Evolutionary conservation across 2,888 invertebrate genomes (phyloP), one percentile per base, ranked within the genome.

Genomic region (Panopea generosa): DNA sequence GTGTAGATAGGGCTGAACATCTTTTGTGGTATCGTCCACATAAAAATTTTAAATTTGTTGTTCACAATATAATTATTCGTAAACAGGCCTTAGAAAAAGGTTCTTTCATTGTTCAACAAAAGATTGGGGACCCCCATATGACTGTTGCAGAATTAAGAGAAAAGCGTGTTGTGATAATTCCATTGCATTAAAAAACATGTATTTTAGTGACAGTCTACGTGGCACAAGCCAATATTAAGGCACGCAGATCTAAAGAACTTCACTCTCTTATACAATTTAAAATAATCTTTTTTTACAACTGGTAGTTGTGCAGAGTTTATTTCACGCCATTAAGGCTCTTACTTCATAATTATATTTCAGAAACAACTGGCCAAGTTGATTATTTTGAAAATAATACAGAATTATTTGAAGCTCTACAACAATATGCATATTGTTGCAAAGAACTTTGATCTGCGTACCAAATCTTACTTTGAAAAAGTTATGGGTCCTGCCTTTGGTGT

Each of bases 11-110:
- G 80, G 80, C 45, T 9, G 45, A 45, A 45, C 45, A 45, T 45
- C 83, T 81, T 6, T 7, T 83, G 3, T 81, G 74, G 80, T 77
- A 77, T 62, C 38, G 61, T 16, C 18, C 24, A 27, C 73, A 83
- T 18, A 63, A 56, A 11, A 81, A 76, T 29, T 83, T 81, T 52
- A 81, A 83, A 59, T 81, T 83, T 62, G 47, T 83, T 29, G 78
- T 70, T 3, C 82, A 72, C 53, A 83, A 83, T 49, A 82, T 81
- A 20, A 82, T 84, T n/a, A 74, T 66, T 53, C 47, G 76, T 45
- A 82, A 84, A 70, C 59, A 63, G 24, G 55, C 82, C 29, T 9
- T 84, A 20, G 80, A 86, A 52, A 29, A 65, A 2, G 57, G 77
- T 26, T 70, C 20, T 14, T 84, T 53, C 56, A 77, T 84, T 38